Conservation (phyloP, 2,888 invertebrate genomes). For the Trichopria drosophilae region DNA sequence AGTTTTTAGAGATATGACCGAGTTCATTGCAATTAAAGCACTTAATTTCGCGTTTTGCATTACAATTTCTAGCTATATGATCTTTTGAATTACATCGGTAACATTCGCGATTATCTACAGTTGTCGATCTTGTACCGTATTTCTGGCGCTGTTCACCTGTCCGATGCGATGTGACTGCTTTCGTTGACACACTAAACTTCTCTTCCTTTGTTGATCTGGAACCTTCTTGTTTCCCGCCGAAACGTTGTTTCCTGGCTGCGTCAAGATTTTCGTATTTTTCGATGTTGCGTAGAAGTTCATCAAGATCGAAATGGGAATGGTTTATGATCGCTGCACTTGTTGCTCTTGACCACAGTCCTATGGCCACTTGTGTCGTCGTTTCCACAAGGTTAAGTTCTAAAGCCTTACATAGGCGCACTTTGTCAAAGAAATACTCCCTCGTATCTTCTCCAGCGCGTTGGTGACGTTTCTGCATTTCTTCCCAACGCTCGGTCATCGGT, state of each 20-base stretch:
- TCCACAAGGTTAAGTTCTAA: slow-evolving; percentile 12
- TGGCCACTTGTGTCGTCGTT: slow-evolving; percentile 25
- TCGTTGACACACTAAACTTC: too few relatives aligned
- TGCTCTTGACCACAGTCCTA: slow-evolving; percentile 24
- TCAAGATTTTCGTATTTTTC: slow-evolving; percentile 3
- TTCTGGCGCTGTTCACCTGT: too few relatives aligned
- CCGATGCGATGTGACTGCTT: too few relatives aligned
- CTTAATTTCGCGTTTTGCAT: not conserved
- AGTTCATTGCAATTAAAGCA: too few relatives aligned
- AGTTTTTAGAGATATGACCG: slow-evolving; percentile 1
- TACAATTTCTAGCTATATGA: slow-evolving; percentile 4
- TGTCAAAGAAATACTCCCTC: slow-evolving; percentile 27
- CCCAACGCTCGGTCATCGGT: slow-evolving; percentile 20
- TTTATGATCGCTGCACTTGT: slow-evolving; percentile 15
- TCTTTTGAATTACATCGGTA: not conserved
- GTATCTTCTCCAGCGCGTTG: slow-evolving; percentile 18
- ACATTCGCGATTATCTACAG: too few relatives aligned
- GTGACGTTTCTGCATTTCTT: slow-evolving; percentile 20
- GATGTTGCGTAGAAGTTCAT: slow-evolving; percentile 22
- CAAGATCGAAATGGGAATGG: not conserved
- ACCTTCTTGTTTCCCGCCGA: too few relatives aligned
- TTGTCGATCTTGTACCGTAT: too few relatives aligned
- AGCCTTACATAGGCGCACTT: slow-evolving; percentile 25
- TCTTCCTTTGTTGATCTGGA: too few relatives aligned
- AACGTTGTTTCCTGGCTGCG: not conserved